phyloP scores from a whole-genome alignment of 2,797 vertebrate genomes.

The Enteromius radiatus region DNA sequence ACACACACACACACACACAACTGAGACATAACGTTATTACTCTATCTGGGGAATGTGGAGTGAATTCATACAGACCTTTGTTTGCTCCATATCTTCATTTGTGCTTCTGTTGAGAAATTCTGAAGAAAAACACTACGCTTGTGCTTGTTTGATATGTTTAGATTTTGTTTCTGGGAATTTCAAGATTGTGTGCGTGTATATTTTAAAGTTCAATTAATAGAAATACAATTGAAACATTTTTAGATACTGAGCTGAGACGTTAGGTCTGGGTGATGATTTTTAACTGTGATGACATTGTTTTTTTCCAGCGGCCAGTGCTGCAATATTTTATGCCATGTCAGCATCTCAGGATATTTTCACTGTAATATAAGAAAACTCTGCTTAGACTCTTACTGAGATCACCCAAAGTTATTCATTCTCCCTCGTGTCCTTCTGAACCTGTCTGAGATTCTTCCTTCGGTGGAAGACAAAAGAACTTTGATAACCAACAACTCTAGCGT shows the following conservation, averaged over 20 bases:
- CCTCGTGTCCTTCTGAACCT: not conserved
- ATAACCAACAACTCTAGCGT: not conserved
- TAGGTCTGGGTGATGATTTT: not conserved
- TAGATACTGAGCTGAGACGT: not conserved
- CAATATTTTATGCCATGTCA: too few relatives aligned
- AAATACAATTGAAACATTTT: not conserved
- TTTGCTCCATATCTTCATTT: not conserved
- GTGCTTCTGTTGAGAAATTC: not conserved
- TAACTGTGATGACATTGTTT: not conserved
- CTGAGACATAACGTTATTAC: not conserved
- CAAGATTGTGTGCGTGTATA: not conserved
- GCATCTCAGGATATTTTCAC: too few relatives aligned
- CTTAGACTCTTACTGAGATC: too few relatives aligned
- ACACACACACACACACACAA: conserved; percentile 14
- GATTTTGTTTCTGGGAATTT: too few relatives aligned
- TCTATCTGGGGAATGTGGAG: conserved; percentile 7
- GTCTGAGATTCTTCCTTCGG: not conserved
- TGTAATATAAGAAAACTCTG: not conserved
- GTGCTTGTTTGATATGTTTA: not conserved
- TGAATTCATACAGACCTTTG: not conserved
- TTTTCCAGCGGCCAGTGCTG: not conserved
- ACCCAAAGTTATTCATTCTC: not conserved
- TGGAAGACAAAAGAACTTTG: not conserved
- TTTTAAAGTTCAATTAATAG: not conserved
- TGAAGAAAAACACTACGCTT: not conserved